phyloP scores from a whole-genome alignment of 2,888 invertebrate genomes.

The Agapostemon virescens region DNA sequence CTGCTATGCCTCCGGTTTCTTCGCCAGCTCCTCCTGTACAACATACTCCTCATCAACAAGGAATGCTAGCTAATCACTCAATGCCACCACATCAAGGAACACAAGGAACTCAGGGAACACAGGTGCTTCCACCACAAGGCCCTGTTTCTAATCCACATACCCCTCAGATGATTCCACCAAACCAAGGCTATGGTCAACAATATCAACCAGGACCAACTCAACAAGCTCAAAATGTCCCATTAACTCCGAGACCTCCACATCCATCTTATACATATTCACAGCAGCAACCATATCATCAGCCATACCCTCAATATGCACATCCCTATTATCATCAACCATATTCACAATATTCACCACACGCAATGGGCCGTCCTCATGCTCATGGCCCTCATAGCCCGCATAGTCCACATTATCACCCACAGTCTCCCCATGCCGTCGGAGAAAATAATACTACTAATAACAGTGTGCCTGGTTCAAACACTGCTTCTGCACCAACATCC shows the following conservation, averaged over 20 bases:
- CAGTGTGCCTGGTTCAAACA: conserved; percentile 64
- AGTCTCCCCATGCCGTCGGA: conserved; percentile 77
- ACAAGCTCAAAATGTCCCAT: conserved; percentile 81
- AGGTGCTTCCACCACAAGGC: conserved; percentile 75
- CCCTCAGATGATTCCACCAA: conserved; percentile 75
- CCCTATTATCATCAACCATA: conserved; percentile 82
- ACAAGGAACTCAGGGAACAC: conserved; percentile 64
- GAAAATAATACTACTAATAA: conserved; percentile 71
- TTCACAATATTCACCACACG: conserved; percentile 82
- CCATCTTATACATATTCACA: conserved; percentile 82
- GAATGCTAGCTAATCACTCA: conserved; percentile 78
- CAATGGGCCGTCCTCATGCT: conserved; percentile 80
- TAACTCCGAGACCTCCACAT: conserved; percentile 83
- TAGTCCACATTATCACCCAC: conserved; percentile 77
- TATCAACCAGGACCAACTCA: conserved; percentile 79
- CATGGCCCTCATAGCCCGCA: conserved; percentile 79
- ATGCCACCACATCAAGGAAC: conserved; percentile 74
- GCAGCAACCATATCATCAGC: conserved; percentile 81
- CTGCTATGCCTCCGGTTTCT: conserved; percentile 70
- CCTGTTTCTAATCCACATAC: conserved; percentile 73
- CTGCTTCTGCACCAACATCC: conserved; percentile 62
- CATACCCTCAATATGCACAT: conserved; percentile 81
- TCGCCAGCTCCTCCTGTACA: conserved; percentile 71
- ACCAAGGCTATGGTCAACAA: conserved; percentile 79
- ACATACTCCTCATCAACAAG: conserved; percentile 73